Percentiles rank a stretch among this genome's conserved stretches.
phyloP scores from a whole-genome alignment of 1,140 invertebrate genomes.

The Drosophila seguyi region DNA sequence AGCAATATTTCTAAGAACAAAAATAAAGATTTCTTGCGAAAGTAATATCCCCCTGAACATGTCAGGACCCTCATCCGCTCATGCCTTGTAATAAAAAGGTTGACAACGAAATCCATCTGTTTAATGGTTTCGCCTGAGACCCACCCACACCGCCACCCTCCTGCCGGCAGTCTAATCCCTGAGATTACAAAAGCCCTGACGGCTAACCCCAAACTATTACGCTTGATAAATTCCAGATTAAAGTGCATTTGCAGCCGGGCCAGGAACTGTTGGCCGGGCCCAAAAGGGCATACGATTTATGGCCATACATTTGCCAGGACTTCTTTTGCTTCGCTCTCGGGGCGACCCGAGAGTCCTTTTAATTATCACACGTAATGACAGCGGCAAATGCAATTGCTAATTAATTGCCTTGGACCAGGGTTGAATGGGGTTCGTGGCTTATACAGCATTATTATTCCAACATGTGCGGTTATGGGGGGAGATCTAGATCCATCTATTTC shows the following conservation, averaged over 20 bases:
- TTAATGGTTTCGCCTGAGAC: slow-evolving; percentile 60
- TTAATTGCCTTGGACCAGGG: slow-evolving; percentile 66
- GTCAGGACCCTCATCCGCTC: not conserved
- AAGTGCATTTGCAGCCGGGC: slow-evolving; percentile 82
- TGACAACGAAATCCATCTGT: slow-evolving; percentile 82
- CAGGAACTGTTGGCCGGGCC: slow-evolving; percentile 30
- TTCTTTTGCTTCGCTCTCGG: slow-evolving; percentile 44
- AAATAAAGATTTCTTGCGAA: not conserved
- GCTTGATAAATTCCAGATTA: slow-evolving; percentile 84
- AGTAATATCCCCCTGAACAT: slow-evolving; percentile 12
- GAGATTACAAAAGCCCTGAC: slow-evolving; percentile 72
- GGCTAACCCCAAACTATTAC: slow-evolving; percentile 69
- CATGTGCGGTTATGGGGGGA: slow-evolving; percentile 67
- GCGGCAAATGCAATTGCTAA: slow-evolving; percentile 82
- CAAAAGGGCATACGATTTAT: slow-evolving; percentile 76
- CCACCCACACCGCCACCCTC: slow-evolving; percentile 28
- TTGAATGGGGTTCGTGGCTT: slow-evolving; percentile 62
- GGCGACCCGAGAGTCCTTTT: slow-evolving; percentile 62
- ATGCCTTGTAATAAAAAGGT: slow-evolving; percentile 52
- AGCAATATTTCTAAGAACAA: not conserved
- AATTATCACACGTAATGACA: slow-evolving; percentile 84
- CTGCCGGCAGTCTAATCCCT: slow-evolving; percentile 58
- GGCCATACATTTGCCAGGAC: slow-evolving; percentile 72
- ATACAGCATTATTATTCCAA: slow-evolving; percentile 81
- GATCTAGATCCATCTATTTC: slow-evolving; percentile 44